Conservation (phyloP, 1,140 invertebrate species). For the Halotydeus destructor region DNA sequence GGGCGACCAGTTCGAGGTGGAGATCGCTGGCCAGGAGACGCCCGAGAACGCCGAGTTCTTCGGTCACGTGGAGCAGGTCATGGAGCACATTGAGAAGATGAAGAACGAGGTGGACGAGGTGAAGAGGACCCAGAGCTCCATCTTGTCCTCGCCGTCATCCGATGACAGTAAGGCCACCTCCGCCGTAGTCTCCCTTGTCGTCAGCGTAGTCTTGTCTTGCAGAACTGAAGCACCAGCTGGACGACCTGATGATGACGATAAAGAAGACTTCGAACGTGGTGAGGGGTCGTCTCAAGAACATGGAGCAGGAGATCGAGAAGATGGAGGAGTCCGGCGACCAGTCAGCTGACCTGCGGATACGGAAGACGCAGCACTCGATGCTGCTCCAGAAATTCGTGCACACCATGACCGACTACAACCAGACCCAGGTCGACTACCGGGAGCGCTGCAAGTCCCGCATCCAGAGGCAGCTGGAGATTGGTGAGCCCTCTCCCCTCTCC, state of each 20-base stretch:
- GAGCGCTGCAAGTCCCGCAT: slow-evolving; percentile 97
- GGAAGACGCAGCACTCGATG: slow-evolving; percentile 94
- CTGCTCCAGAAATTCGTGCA: slow-evolving; percentile 93
- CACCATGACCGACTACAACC: slow-evolving; percentile 99
- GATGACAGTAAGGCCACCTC: slow-evolving; percentile 3
- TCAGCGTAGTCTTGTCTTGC: neutral
- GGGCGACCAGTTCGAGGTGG: slow-evolving; percentile 7
- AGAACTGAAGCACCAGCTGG: slow-evolving; percentile 7
- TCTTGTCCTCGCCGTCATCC: slow-evolving; percentile 6
- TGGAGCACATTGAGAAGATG: slow-evolving; percentile 7
- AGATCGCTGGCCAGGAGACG: slow-evolving; percentile 4
- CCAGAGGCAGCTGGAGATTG: slow-evolving; percentile 96
- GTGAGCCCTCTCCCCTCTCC: slow-evolving; percentile 34
- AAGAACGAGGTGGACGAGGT: slow-evolving; percentile 8
- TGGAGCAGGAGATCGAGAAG: slow-evolving; percentile 98
- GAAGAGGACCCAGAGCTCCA: slow-evolving; percentile 7
- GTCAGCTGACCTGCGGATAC: slow-evolving; percentile 92
- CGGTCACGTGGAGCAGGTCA: slow-evolving; percentile 9
- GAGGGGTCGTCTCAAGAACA: slow-evolving; percentile 34
- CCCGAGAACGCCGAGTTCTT: slow-evolving; percentile 9
- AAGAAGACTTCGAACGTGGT: slow-evolving; percentile 7
- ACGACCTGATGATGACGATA: slow-evolving; percentile 7
- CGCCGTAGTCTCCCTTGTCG: neutral
- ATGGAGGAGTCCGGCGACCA: slow-evolving; percentile 96
- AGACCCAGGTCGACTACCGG: slow-evolving; percentile 95